These are phyloP conservation scores for Drosophila watanabei DNA, from an alignment of 1,140 invertebrate genomes.

Conservation along the genomic window DNA sequence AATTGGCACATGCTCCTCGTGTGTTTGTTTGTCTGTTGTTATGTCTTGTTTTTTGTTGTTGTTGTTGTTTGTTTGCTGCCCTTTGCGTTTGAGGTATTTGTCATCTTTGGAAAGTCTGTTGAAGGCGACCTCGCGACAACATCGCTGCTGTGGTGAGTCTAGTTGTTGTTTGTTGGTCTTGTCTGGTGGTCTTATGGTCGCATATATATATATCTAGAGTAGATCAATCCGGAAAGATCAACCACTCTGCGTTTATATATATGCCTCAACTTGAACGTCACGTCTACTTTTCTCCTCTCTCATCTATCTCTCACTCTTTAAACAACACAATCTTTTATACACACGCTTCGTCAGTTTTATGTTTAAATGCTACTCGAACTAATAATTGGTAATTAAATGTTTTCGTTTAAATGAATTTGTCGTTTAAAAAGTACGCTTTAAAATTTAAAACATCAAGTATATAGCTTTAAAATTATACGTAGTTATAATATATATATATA, in stretches of 20 bases:
- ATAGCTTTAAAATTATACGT: slow-evolving; percentile 74
- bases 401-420: slow-evolving; percentile 65
- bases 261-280: slow-evolving; percentile 59
- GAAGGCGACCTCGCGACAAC: slow-evolving; percentile 58
- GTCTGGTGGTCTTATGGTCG: slow-evolving; percentile 44
- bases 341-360: slow-evolving; percentile 85
- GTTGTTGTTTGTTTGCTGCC: slow-evolving; percentile 55
- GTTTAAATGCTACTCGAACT: slow-evolving; percentile 77
- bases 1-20: slow-evolving; percentile 75
- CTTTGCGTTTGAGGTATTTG: slow-evolving; percentile 82
- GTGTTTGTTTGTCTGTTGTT: slow-evolving; percentile 47
- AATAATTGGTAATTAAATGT: slow-evolving; percentile 71
- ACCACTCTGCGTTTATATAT: neutral
- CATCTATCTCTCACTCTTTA: slow-evolving; percentile 40
- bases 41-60: slow-evolving; percentile 42
- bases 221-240: neutral
- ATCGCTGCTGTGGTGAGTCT: slow-evolving; percentile 47
- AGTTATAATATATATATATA: slow-evolving; percentile 61
- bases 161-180: slow-evolving; percentile 57
- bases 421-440: slow-evolving; percentile 74
- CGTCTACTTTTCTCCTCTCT: slow-evolving; percentile 30
- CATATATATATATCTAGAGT: slow-evolving; percentile 18
- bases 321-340: slow-evolving; percentile 81
- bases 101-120: slow-evolving; percentile 83
- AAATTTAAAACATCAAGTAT: slow-evolving; percentile 78